Evolutionary conservation across 2,888 invertebrate species (phyloP).

Genomic region (Lycia hirtaria): DNA sequence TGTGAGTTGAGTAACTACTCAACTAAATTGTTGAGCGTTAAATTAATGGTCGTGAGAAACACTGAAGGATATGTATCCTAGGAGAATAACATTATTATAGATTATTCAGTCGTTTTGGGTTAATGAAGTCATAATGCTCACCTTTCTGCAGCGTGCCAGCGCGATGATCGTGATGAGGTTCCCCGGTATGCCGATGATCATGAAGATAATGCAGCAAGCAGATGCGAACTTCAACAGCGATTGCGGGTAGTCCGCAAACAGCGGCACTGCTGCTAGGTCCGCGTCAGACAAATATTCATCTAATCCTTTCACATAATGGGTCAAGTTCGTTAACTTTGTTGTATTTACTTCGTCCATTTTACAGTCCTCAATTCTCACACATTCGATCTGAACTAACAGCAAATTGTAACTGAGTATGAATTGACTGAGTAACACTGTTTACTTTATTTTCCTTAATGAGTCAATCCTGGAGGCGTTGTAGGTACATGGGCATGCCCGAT

Average conservation of each 20-base stretch:
- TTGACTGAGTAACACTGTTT: slow-evolving; percentile 53
- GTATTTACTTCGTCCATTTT: slow-evolving; percentile 50
- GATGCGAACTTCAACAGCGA: slow-evolving; percentile 88
- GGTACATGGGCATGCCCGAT: slow-evolving; percentile 54
- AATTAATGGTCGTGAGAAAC: slow-evolving; percentile 5
- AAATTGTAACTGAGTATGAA: slow-evolving; percentile 61
- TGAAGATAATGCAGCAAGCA: slow-evolving; percentile 89
- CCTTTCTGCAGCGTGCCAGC: slow-evolving; percentile 90
- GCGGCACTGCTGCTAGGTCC: slow-evolving; percentile 65
- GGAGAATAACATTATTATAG: no score
- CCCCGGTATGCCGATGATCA: slow-evolving; percentile 91
- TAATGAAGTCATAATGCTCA: slow-evolving; percentile 58
- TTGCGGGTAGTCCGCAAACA: slow-evolving; percentile 89
- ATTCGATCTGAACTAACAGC: slow-evolving; percentile 14
- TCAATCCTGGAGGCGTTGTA: slow-evolving; percentile 57
- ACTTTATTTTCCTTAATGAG: slow-evolving; percentile 71
- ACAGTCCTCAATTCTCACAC: slow-evolving; percentile 41
- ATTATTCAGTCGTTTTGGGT: background rate
- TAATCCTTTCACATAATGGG: slow-evolving; percentile 45
- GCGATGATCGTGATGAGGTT: slow-evolving; percentile 92
- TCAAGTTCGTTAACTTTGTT: background rate
- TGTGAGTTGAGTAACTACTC: background rate
- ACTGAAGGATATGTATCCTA: no score
- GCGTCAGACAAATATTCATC: slow-evolving; percentile 56
- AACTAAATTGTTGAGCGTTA: background rate